Evolutionary conservation across 2,797 vertebrate species (phyloP).

Genomic region (Atherinosoma microstoma): DNA sequence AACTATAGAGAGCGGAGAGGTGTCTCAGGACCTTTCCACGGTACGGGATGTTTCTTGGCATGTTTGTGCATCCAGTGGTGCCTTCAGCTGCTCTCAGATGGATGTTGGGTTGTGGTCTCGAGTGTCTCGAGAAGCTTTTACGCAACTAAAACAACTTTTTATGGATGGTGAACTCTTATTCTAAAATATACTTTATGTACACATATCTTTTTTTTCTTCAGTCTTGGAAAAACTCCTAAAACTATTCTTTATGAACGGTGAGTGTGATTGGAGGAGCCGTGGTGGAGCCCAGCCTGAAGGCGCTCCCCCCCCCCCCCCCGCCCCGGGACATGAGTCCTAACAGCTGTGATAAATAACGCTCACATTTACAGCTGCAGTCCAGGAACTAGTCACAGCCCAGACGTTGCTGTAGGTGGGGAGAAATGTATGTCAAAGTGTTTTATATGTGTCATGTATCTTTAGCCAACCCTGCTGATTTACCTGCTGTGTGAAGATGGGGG

Average conservation of each 20-base stretch:
- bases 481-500: constrained; percentile 17
- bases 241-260: not conserved
- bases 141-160: not conserved
- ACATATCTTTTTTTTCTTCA: not conserved
- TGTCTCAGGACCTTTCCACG: too few relatives aligned
- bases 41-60: too few relatives aligned
- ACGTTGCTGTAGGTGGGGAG: constrained; percentile 28
- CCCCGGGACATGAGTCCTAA: constrained; percentile 36
- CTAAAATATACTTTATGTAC: not conserved
- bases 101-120: not conserved
- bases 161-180: not conserved
- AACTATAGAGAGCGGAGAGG: too few relatives aligned
- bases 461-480: constrained; percentile 51
- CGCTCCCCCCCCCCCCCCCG: constrained; percentile 3
- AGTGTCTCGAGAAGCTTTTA: not conserved
- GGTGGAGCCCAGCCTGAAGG: constrained; percentile 16
- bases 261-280: constrained; percentile 5
- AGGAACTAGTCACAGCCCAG: constrained; percentile 34
- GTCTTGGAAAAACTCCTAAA: not conserved
- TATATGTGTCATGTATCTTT: constrained; percentile 50
- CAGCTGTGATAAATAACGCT: constrained; percentile 58
- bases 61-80: too few relatives aligned
- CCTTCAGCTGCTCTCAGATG: not conserved
- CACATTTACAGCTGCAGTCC: constrained; percentile 41
- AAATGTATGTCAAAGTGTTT: constrained; percentile 25